Percentiles rank a stretch among this genome's conserved stretches.
Conservation (phyloP, 35 echinoderm and acorn worm species). For the Acanthaster planci region DNA sequence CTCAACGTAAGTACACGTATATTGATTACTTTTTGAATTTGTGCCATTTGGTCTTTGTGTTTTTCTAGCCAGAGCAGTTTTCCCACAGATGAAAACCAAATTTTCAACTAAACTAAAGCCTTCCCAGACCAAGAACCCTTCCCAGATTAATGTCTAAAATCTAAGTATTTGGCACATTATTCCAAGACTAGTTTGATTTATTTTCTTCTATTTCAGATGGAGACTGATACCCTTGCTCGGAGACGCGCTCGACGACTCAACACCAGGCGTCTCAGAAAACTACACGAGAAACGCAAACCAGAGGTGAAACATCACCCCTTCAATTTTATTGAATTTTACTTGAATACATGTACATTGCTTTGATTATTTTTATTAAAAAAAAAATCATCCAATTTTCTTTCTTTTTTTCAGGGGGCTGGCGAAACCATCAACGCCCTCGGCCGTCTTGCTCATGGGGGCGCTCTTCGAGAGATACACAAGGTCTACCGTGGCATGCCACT, state of each 20-base stretch:
- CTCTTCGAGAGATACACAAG: constrained; percentile 90
- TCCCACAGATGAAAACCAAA: too few species aligned
- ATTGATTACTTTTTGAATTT: not conserved
- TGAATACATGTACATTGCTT: not conserved
- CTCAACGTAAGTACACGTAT: constrained; percentile 62
- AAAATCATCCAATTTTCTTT: too few species aligned
- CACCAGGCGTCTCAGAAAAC: constrained; percentile 67
- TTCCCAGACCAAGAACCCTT: too few species aligned
- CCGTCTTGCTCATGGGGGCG: constrained; percentile 87
- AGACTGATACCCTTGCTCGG: constrained; percentile 88
- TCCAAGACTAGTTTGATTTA: not conserved
- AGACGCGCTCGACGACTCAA: constrained; percentile 85
- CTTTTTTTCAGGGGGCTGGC: constrained; percentile 74
- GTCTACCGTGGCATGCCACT: constrained; percentile 73
- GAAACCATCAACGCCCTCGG: constrained; percentile 80
- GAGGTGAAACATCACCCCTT: constrained; percentile 39
- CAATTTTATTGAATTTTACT: too few species aligned
- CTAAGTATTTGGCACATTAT: not conserved
- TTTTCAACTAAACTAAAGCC: too few species aligned
- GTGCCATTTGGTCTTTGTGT: not conserved
- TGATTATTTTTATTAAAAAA: constrained; percentile 6
- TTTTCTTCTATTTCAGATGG: constrained; percentile 67
- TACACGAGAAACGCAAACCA: constrained; percentile 72
- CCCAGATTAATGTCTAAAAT: not conserved
- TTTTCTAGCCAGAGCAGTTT: too few species aligned